Evolutionary conservation across 92 coral and sea anemone species (phyloP).

Genomic region (Epizoanthus illoricatus): DNA sequence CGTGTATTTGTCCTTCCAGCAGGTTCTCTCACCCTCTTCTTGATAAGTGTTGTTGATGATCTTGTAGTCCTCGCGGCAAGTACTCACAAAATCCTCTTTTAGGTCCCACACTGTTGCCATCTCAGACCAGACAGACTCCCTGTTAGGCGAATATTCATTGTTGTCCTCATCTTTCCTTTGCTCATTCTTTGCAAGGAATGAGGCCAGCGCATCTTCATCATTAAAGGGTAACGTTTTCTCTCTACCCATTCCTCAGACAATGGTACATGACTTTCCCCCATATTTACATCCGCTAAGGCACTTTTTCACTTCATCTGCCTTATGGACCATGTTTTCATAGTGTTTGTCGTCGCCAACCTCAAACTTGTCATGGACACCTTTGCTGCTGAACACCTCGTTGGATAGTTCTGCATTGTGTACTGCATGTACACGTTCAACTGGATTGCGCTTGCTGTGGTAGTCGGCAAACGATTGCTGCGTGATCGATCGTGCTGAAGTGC

Average conservation of each 20-base stretch:
- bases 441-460: constrained; percentile 48
- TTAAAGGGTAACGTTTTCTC: background rate
- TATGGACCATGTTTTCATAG: background rate
- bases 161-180: background rate
- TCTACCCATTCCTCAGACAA: constrained; percentile 17
- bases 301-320: constrained; percentile 4
- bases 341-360: background rate
- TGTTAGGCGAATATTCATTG: constrained; percentile 2
- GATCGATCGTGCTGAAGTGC: constrained; percentile 19
- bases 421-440: constrained; percentile 48
- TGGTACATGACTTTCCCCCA: constrained; percentile 14
- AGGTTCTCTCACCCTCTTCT: constrained; percentile 44
- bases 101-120: constrained; percentile 10
- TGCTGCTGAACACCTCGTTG: constrained; percentile 43
- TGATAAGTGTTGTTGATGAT: constrained; percentile 31
- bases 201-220: background rate
- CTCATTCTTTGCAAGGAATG: background rate
- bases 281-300: constrained; percentile 7
- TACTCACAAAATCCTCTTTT: constrained; percentile 4
- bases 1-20: constrained; percentile 45
- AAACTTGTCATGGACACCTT: constrained; percentile 19
- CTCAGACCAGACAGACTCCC: constrained; percentile 6
- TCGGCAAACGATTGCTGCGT: constrained; percentile 47
- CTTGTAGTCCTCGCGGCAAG: constrained; percentile 51
- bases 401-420: constrained; percentile 46